phyloP scores from a whole-genome alignment of 2,797 vertebrate genomes.

The Silurus aristotelis region DNA sequence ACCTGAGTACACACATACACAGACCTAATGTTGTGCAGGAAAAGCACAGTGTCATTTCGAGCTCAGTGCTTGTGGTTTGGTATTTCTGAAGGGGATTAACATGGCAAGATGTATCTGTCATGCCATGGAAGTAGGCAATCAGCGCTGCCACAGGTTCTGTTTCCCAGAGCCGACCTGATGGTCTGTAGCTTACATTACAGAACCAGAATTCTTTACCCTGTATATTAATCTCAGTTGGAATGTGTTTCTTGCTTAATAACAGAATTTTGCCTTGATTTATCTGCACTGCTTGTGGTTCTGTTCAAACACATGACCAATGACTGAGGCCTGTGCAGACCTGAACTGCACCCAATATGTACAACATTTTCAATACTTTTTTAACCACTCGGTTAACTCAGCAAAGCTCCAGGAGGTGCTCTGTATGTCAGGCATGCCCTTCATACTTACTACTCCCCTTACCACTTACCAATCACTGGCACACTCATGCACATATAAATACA shows the following conservation, averaged over 20 bases:
- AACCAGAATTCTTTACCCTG: conserved; percentile 12
- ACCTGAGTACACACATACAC: conserved; percentile 33
- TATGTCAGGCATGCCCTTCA: background rate
- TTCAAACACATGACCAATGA: conserved; percentile 11
- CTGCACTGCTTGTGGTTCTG: background rate
- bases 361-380: conserved; percentile 19
- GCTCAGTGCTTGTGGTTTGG: conserved; percentile 26
- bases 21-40: conserved; percentile 42
- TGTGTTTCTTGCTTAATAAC: background rate
- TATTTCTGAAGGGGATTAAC: conserved; percentile 27
- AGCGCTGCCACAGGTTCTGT: conserved; percentile 19
- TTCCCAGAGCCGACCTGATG: conserved; percentile 11
- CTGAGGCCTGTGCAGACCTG: background rate
- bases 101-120: background rate
- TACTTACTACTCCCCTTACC: conserved; percentile 16
- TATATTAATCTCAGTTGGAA: conserved; percentile 1
- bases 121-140: conserved; percentile 10
- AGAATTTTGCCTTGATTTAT: conserved; percentile 15
- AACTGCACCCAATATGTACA: background rate
- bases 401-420: conserved; percentile 11
- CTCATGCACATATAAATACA: background rate
- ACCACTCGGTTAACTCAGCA: background rate
- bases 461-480: conserved; percentile 28
- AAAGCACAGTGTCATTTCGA: conserved; percentile 43
- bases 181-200: conserved; percentile 25